phyloP scores from a whole-genome alignment of 2,888 invertebrate species.

The Pseudeuparius sepicola region DNA sequence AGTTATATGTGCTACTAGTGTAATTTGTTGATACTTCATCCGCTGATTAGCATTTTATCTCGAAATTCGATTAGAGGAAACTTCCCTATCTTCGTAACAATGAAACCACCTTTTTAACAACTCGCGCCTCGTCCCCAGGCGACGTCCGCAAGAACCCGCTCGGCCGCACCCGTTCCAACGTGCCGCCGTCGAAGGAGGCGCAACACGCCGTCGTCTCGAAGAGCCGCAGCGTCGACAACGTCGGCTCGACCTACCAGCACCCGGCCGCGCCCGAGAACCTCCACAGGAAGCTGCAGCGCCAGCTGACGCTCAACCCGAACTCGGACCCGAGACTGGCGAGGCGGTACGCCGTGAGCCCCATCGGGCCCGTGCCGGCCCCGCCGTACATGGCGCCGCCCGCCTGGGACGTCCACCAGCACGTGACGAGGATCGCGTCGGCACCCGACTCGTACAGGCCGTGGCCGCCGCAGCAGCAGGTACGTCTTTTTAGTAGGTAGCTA shows the following conservation, averaged over 20 bases:
- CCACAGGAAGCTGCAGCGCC: conserved; percentile 70
- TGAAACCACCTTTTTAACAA: too few relatives aligned
- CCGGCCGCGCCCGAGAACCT: conserved; percentile 45
- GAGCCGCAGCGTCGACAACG: conserved; percentile 47
- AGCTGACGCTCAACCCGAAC: conserved; percentile 71
- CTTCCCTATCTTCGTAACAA: too few relatives aligned
- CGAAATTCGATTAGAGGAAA: too few relatives aligned
- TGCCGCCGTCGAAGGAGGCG: conserved; percentile 40
- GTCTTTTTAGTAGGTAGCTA: too few relatives aligned
- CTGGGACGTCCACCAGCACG: conserved; percentile 44
- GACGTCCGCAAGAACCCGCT: conserved; percentile 48
- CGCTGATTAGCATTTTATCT: conserved; percentile 1
- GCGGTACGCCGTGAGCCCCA: conserved; percentile 27
- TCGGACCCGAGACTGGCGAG: conserved; percentile 60
- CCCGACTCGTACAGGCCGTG: conserved; percentile 52
- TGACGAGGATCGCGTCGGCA: conserved; percentile 65
- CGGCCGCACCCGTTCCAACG: conserved; percentile 58
- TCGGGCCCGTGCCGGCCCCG: conserved; percentile 20
- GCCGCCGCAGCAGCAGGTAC: conserved; percentile 38
- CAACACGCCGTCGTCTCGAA: conserved; percentile 42
- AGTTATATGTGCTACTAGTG: too few relatives aligned
- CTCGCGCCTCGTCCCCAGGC: conserved; percentile 23
- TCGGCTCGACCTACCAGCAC: conserved; percentile 30
- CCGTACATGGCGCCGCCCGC: conserved; percentile 24
- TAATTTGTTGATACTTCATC: background rate